Evolutionary conservation across 1,140 invertebrate species (phyloP), one percentile per base, ranked within the genome.

Genomic region (Ericerus pela): DNA sequence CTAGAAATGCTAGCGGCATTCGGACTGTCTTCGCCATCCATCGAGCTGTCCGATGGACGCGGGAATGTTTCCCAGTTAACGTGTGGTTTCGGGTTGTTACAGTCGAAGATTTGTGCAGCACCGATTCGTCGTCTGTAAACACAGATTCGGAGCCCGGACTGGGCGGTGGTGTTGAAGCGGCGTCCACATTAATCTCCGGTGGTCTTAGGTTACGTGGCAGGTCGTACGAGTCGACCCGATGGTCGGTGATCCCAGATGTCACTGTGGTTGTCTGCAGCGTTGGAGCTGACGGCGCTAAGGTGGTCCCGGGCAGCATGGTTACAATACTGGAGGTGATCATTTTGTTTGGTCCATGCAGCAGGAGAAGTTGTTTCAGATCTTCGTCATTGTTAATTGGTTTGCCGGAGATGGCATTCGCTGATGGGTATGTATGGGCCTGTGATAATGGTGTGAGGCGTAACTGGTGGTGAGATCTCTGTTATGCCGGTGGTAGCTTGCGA

Each of bases 321-420:
- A 12, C 26, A 38, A 3, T 36, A 2, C 11, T 18, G 38, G 38
- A 22, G 5, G 38, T 43, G 5, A 43, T 8, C 16, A 22, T n/a
- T 8, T 22, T 22, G 38, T n/a, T 43, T 8, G n/a, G 16, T n/a
- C 37, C 30, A 30, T 60, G 58, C 5, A 55, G 30, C 28, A 36
- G 47, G n/a, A 61, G 28, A 30, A 60, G 58, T 26, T 53, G 36
- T 24, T 41, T 59, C 2, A 61, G 28, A 24, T 58, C 58, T 26
- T 56, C 57, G 1, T 59, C 57, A 31, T 55, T 61, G 28, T 60
- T 56, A 36, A 75, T 68, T 10, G 79, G 77, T 58, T n/a, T 76
- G 77, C 38, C 91, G 91, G 54, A 88, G 89, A 59, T 87, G 84
- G 68, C 91, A 95, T 69, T 93, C 88, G 56, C 86, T 91, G 60